Conservation (phyloP, 2,797 vertebrate genomes). For the Bradypodion ventrale region DNA sequence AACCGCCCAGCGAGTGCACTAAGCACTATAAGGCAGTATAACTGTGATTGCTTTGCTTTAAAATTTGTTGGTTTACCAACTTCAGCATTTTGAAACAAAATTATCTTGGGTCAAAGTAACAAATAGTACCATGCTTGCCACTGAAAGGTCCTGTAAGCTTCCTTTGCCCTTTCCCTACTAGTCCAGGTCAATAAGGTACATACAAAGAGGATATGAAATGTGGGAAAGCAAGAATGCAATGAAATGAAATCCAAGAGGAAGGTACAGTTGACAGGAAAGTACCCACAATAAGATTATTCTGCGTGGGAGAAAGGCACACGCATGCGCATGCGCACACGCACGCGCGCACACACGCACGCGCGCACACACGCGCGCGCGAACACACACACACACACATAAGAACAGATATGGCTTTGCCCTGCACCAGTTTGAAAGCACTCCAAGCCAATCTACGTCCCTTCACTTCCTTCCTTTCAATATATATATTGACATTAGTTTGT, state of each 20-base stretch:
- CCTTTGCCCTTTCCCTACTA: not conserved
- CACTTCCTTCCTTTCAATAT: too few species aligned
- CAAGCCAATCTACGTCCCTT: too few species aligned
- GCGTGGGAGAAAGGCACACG: not conserved
- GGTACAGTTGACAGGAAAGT: not conserved
- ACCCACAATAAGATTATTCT: not conserved
- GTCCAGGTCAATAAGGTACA: not conserved
- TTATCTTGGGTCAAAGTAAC: not conserved
- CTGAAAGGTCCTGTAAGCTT: not conserved
- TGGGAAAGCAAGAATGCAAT: not conserved
- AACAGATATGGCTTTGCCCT: too few species aligned
- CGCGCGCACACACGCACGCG: too few species aligned
- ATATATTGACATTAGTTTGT: too few species aligned
- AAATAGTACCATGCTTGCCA: not conserved
- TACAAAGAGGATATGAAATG: not conserved
- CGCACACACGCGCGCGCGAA: too few species aligned
- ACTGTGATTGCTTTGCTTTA: too few species aligned
- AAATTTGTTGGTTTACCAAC: not conserved
- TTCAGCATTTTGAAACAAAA: not conserved
- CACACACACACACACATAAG: too few species aligned
- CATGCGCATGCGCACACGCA: too few species aligned
- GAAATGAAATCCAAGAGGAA: not conserved
- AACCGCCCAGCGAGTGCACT: too few species aligned
- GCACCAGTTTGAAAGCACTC: too few species aligned
- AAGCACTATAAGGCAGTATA: too few species aligned